Base-by-base conservation (phyloP, 2,113 vertebrate genomes). In the Arvicanthis niloticus region DNA sequence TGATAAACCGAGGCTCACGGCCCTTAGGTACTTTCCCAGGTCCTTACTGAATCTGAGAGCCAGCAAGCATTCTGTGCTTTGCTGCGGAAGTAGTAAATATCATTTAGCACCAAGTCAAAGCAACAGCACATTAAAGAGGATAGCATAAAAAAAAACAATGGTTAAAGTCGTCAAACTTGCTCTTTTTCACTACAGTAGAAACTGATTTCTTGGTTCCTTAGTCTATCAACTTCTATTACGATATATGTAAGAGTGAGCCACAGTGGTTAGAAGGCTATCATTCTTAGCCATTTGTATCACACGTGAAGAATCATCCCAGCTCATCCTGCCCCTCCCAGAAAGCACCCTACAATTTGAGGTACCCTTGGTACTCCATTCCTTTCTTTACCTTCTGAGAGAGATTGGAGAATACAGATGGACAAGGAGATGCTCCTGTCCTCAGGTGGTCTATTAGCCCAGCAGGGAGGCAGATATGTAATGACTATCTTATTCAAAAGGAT, bases 21-120 rank as follows among this genome's bases (percentile, higher is more conserved):
- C 26, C 21, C 34, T 53, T 72, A 60, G 56, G 87, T 34, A 31
- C 45, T 81, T 96, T 72, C 9, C 56, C 56, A 80, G 82, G 72
- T 72, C 75, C 3, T 37, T 42, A 90, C 5, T 67, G 67, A 82
- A 77, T 94, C 68, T 95, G 95, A 93, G 78, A 96, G 82, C 10
- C 16, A 93, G 93, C 82, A 91, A 84, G 92, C 22, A 16, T 70
- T 53, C 80, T 72, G 65, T 24, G 60, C 40, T 77, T 5, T 73
- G 68, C 8, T 16, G 60, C 48, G 80, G 73, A 90, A 93, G 62
- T 82, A 76, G n/a, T 68, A 92, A 94, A 85, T 75, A 42, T 80
- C n/a, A 70, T 19, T 70, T 70, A 89, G 51, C 9, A 34, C 12
- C 62, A 78, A 11, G 3, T 94, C 24, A 5, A 58, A 93, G 77